Base-by-base conservation (phyloP, 2,797 vertebrate genomes). In the Orientallactaga sibirica region DNA sequence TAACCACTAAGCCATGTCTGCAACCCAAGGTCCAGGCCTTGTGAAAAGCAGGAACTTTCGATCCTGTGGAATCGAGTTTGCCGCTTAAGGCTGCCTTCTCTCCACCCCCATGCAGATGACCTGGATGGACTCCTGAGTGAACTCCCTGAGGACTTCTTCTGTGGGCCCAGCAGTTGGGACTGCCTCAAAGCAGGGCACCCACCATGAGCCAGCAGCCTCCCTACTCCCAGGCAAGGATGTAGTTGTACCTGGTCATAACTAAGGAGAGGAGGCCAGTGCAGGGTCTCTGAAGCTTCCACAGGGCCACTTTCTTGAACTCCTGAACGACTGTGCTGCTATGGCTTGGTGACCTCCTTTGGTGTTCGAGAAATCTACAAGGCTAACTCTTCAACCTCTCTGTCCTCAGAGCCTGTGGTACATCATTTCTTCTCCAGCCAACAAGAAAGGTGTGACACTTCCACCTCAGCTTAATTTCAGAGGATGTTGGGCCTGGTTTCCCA, bases 81-180 rank as follows among this genome's bases (percentile, higher is more conserved):
- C 76, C 78, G 62, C 55, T 83, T 78, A 83, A 18, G 7, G 82
- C 90, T 33, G 1, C 61, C 52, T n/a, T 12, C 5, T 7, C 74
- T 37, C 58, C 8, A 25, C 75, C 55, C 78, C 96, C 33, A 0
- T 97, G 97, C 98, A 98, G 99, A 99, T 88, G 99, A 99, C 97
- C 98, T 99, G 96, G 99, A 99, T 0, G 98, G 99, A 77, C 98
- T 99, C 93, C 98, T 99, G 95, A 99, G 98, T 15, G 99, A 99
- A 96, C 96, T 99, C 74, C 99, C 99, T 0, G 99, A 99, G 85
- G 99, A 99, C 92, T 98, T 98, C 95, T 98, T 98, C 97, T 96
- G 86, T 0, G 85, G 90, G 55, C 90, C 91, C 66, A 73, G 92
- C 52, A 71, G 68, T 29, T 81, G 71, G 74, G 41, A 43, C 78